Evolutionary conservation across 2,113 vertebrate genomes (phyloP), one percentile per base, ranked within the genome.

Genomic region (Cephalopterus ornatus): DNA sequence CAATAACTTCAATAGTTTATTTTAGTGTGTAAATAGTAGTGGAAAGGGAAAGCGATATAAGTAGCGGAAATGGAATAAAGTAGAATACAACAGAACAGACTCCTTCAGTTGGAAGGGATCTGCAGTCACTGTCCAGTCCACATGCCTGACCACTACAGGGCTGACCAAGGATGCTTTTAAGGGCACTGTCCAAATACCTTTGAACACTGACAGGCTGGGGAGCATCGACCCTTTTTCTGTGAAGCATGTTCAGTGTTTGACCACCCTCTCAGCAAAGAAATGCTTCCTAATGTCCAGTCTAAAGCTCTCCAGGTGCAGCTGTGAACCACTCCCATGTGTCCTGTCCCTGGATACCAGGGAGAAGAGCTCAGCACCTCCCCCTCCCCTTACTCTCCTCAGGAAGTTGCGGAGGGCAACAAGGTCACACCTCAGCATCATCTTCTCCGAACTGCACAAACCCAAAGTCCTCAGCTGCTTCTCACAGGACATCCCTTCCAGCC

Each of bases 221-320:
- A 9, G 10, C 44, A 47, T 42, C 0, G 0, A 16, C 8, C 20
- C 5, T 7, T 32, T 46, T 33, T 46, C 41, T 11, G 4, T 21
- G 21, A 55, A 82, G n/a, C 22, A 58, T 44, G 6, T 84, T 27
- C 5, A 37, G n/a, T 11, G 42, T 49, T 13, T 63, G 41, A 33
- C 28, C 33, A 50, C 14, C n/a, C 15, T 44, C 5, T 44, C 2
- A 4, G 17, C 21, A 16, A 21, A 52, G 13, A 80, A 52, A 30
- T 32, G 12, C 52, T 61, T 66, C 39, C 39, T 23, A 1, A 44
- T 8, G 12, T 6, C 42, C 42, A 35, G 16, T 6, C 3, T 2
- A 2, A 37, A 37, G 16, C 56, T 58, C 14, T 66, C 47, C 41
- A 35, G n/a, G 9, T 7, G 24, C 35, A 50, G 10, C 80, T 30